Evolutionary conservation across 1,140 invertebrate genomes (phyloP).

Genomic region (Adelges cooleyi): DNA sequence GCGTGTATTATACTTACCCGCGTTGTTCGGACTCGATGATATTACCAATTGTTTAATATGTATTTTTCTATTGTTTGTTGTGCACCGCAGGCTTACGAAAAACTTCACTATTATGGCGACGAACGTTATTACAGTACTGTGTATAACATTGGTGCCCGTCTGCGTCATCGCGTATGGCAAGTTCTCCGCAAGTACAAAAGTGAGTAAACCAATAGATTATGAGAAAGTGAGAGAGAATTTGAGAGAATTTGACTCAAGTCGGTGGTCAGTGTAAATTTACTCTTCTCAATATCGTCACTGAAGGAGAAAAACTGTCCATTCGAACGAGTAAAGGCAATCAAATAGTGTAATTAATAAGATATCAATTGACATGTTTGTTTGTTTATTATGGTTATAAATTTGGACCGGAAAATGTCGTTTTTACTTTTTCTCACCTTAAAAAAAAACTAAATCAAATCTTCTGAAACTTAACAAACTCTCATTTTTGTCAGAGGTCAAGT

Average conservation of each 20-base stretch:
- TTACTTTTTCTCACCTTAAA: too few species aligned
- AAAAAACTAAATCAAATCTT: too few species aligned
- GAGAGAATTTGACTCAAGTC: neutral
- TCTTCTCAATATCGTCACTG: neutral
- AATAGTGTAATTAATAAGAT: neutral
- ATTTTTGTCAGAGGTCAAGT: too few species aligned
- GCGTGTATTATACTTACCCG: too few species aligned
- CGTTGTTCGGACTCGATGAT: too few species aligned
- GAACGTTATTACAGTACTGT: slow-evolving; percentile 12
- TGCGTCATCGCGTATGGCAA: slow-evolving; percentile 15
- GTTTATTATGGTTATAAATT: too few species aligned
- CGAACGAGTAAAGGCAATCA: neutral
- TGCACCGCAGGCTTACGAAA: slow-evolving; percentile 7
- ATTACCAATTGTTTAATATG: too few species aligned
- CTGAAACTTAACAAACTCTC: too few species aligned
- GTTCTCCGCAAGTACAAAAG: slow-evolving; percentile 13
- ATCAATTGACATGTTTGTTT: neutral
- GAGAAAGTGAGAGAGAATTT: neutral
- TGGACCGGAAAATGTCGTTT: too few species aligned
- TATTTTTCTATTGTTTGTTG: neutral
- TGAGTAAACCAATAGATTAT: neutral
- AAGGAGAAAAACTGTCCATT: neutral
- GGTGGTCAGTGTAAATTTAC: neutral
- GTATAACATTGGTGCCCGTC: neutral
- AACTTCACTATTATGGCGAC: slow-evolving; percentile 20